A percentile compares a stretch with the other conserved stretches of the same genome.
These are phyloP conservation scores for Trachelus tabidus DNA, from an alignment of 2,888 invertebrate genomes.

Conservation along the genomic window DNA sequence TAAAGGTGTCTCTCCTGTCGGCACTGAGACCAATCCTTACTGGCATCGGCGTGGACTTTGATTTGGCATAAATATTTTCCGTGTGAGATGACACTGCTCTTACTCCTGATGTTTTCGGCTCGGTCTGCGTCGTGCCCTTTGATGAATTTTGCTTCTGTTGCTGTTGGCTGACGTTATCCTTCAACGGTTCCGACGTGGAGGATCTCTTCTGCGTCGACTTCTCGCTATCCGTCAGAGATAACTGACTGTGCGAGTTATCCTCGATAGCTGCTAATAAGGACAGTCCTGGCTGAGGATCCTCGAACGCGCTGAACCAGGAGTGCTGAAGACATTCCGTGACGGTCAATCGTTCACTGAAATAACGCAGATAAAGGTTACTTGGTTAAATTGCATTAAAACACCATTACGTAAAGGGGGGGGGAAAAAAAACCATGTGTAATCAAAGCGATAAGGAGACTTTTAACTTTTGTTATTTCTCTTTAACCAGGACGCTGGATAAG, in stretches of 20 bases:
- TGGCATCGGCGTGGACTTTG: constrained; percentile 41
- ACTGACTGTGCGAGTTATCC: background rate
- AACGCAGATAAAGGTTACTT: background rate
- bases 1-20: constrained; percentile 64
- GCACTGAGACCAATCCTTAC: constrained; percentile 59
- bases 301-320: constrained; percentile 77
- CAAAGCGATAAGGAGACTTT: constrained; percentile 1
- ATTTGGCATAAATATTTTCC: constrained; percentile 45
- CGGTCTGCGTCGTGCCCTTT: constrained; percentile 1
- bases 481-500: background rate
- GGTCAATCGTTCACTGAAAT: constrained; percentile 86
- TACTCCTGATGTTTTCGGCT: constrained; percentile 24
- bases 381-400: background rate
- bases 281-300: constrained; percentile 43
- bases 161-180: background rate
- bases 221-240: background rate
- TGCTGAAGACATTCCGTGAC: constrained; percentile 91
- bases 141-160: background rate
- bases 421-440: constrained; percentile 10
- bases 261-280: constrained; percentile 14
- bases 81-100: constrained; percentile 42
- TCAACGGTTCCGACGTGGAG: constrained; percentile 24
- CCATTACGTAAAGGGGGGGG: background rate
- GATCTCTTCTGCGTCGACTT: constrained; percentile 23
- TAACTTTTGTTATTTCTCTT: background rate